phyloP scores from a whole-genome alignment of 1,140 invertebrate genomes.

The Lepidurus apus region DNA sequence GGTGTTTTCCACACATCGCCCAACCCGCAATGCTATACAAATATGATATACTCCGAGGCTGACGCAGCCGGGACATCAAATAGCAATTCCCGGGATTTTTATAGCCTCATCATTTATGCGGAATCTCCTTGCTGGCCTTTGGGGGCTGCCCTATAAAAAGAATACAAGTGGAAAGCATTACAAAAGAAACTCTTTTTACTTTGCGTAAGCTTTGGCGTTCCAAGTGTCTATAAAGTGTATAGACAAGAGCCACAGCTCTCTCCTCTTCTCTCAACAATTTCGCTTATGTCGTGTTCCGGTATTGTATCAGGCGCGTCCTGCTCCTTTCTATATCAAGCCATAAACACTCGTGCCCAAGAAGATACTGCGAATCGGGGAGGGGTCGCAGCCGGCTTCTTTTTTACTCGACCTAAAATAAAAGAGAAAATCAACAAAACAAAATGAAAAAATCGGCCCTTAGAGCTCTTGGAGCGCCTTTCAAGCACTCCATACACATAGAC shows the following conservation, averaged over 20 bases:
- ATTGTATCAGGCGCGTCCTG: neutral
- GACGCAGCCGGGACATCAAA: neutral
- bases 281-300: neutral
- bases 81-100: neutral
- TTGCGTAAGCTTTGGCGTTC: neutral
- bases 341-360: slow-evolving; percentile 9
- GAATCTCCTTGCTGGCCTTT: neutral
- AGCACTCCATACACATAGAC: neutral
- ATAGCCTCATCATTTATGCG: neutral
- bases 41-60: neutral
- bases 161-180: neutral
- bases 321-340: neutral
- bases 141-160: neutral
- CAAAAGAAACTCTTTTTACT: neutral
- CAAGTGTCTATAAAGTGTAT: slow-evolving; percentile 1
- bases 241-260: neutral
- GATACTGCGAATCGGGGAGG: neutral
- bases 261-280: neutral
- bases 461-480: neutral
- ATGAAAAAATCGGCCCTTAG: neutral
- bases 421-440: neutral
- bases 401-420: neutral
- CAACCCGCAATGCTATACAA: neutral
- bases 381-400: too few relatives aligned
- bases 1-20: neutral